A percentile compares a stretch with the other conserved stretches of the same genome.
Evolutionary conservation across 2,888 invertebrate genomes (phyloP).

Genomic region (Euzophera pinguis): DNA sequence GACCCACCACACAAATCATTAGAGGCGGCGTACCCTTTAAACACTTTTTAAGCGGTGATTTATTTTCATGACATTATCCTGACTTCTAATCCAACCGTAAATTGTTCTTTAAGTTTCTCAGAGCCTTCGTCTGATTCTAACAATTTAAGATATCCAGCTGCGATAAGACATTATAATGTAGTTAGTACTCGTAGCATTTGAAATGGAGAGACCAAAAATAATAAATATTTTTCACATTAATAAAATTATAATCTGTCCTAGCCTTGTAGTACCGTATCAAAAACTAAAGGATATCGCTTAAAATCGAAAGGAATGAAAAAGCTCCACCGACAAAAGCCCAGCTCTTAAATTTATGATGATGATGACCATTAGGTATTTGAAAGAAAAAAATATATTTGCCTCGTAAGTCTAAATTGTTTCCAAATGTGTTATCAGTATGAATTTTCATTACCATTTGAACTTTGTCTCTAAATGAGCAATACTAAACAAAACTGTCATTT

Average conservation of each 20-base stretch:
- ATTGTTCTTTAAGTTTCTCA: constrained; percentile 62
- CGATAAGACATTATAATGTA: constrained; percentile 34
- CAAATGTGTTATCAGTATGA: no score
- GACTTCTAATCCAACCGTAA: constrained; percentile 59
- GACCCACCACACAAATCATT: constrained; percentile 46
- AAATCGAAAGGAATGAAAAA: no score
- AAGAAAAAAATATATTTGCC: no score
- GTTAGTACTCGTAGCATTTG: constrained; percentile 16
- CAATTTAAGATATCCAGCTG: constrained; percentile 49
- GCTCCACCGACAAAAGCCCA: no score
- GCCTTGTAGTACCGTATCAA: no score
- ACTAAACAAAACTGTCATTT: not conserved
- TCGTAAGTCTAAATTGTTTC: no score
- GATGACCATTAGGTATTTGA: no score
- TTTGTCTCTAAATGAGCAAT: not conserved
- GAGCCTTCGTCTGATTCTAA: constrained; percentile 45
- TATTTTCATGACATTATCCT: constrained; percentile 62
- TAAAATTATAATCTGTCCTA: no score
- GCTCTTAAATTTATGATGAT: no score
- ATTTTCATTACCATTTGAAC: no score
- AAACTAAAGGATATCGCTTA: no score
- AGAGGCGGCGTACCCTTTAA: constrained; percentile 48
- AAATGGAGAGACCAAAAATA: not conserved
- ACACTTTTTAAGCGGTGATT: constrained; percentile 62
- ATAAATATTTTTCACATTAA: no score